Base-by-base conservation (phyloP, 2,797 vertebrate species). In the Acestrorhynchus altus region DNA sequence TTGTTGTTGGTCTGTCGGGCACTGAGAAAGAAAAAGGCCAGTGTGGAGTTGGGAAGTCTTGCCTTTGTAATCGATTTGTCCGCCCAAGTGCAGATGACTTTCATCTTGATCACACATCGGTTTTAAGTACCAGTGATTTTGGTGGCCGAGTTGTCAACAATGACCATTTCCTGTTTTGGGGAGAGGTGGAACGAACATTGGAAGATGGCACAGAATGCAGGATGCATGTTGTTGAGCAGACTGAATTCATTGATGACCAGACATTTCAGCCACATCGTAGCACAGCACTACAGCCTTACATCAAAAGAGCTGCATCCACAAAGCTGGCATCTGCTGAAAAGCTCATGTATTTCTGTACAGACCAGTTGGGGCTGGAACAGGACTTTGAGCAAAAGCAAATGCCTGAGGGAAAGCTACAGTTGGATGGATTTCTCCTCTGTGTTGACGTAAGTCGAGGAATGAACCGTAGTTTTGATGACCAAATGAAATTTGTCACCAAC, bases 301-400 rank as follows among this genome's bases (percentile, higher is more conserved):
- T 96, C 88, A 96, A 96, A 68, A 84, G 95, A 60, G 95, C 95
- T 0, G 95, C 95, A 0, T 94, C 94, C 0, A 95, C 94, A 84
- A 96, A 96, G 76, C 84, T 96, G 40, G 95, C 95, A 0, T 96
- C 95, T 0, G 95, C 95, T 0, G 95, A 96, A 82, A 96, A 96
- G 70, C 94, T 96, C 61, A 96, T 96, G 95, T 96, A 96, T 80
- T 95, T 96, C 87, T 96, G 95, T 91, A 96, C 95, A 40, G 95
- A 96, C 83, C 95, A 96, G 87, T 84, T 96, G 22, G 95, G 95
- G 0, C 81, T 96, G 88, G 95, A 96, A 74, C 95, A 96, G 90
- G 95, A 96, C 93, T 96, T 96, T 72, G 95, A 96, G 74, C 95
- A 96, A 86, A 96, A 96, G 71, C 95, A 96, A 83, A 96, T 96